phyloP scores from a whole-genome alignment of 2,888 invertebrate genomes.

The Agonopterix arenella region DNA sequence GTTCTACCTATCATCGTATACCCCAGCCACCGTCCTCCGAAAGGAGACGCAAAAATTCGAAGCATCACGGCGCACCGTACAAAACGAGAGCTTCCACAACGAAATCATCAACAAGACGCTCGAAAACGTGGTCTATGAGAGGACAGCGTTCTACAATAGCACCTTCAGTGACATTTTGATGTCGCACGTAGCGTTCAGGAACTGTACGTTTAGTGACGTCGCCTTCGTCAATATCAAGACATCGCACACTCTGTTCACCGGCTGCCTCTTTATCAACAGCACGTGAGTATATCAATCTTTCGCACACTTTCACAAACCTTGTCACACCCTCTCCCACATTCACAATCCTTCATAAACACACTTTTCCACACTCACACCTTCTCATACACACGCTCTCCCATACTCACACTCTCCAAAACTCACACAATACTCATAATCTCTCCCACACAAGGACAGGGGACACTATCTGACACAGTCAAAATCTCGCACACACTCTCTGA shows the following conservation, averaged over 20 bases:
- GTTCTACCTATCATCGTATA: slow-evolving; percentile 75
- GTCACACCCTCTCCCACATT: not conserved
- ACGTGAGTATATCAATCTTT: slow-evolving; percentile 60
- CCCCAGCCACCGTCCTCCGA: slow-evolving; percentile 63
- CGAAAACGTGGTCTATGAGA: slow-evolving; percentile 79
- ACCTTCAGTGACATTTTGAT: slow-evolving; percentile 82
- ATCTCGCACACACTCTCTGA: no score
- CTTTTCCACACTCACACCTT: no score
- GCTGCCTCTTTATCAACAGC: slow-evolving; percentile 78
- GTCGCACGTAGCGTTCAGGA: slow-evolving; percentile 83
- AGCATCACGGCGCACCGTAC: slow-evolving; percentile 36
- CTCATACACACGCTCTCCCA: no score
- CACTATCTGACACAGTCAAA: no score
- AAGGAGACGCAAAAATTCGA: slow-evolving; percentile 51
- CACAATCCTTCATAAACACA: not conserved
- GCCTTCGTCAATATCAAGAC: slow-evolving; percentile 84
- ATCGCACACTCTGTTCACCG: slow-evolving; percentile 80
- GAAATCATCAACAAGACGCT: slow-evolving; percentile 75
- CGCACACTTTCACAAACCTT: not conserved
- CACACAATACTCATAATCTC: no score
- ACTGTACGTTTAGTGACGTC: slow-evolving; percentile 82
- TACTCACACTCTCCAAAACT: no score
- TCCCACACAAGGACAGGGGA: no score
- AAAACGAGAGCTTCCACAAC: slow-evolving; percentile 46
- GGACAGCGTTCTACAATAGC: slow-evolving; percentile 78